Evolutionary conservation across 2,797 vertebrate genomes (phyloP), one percentile per base, ranked within the genome.

Genomic region (Notoglanidium macrostoma): DNA sequence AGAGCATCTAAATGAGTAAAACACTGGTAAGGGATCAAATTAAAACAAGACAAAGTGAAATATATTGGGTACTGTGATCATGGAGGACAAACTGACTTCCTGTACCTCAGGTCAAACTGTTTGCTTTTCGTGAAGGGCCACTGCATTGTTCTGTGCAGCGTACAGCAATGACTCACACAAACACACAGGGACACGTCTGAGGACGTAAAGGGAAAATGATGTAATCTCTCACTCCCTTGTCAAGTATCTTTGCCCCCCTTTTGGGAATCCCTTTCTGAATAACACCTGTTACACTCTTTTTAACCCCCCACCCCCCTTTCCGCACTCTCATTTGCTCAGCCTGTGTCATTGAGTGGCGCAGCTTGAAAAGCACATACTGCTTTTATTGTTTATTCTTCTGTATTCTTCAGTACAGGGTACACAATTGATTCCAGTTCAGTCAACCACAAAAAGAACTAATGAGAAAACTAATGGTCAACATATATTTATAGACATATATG

Each of bases 211-310:
- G 90, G 92, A 92, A 93, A 93, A 91, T 96, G 95, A 95, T 94
- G 95, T 95, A 92, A 95, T 94, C 90, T 74, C 73, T 91, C 85
- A 84, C 86, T 87, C 91, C 90, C 86, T 81, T 77, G 63, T 87
- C 86, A 90, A 84, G 77, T 79, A 63, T 35, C 91, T 87, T 87
- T 83, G 77, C 87, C 92, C 90, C 90, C 92, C 92, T 92, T 91
- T 90, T 89, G 90, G 94, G 94, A 94, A 94, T 94, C 94, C 94
- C 94, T 95, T 88, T 94, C 92, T 94, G 94, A 95, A 95, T 94
- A 94, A 89, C 95, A 96, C 95, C 95, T 96, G 95, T 95, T 95
- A 92, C 92, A 87, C 92, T 94, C 91, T 88, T 91, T 93, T 81
- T 76, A 90, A 80, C 87, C 78, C 89, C 61, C 86, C 57, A 61